Percentiles rank a stretch among this genome's conserved stretches.
These are phyloP conservation scores for Latrodectus hesperus DNA, from an alignment of 2,888 invertebrate species.

Conservation along the genomic window DNA sequence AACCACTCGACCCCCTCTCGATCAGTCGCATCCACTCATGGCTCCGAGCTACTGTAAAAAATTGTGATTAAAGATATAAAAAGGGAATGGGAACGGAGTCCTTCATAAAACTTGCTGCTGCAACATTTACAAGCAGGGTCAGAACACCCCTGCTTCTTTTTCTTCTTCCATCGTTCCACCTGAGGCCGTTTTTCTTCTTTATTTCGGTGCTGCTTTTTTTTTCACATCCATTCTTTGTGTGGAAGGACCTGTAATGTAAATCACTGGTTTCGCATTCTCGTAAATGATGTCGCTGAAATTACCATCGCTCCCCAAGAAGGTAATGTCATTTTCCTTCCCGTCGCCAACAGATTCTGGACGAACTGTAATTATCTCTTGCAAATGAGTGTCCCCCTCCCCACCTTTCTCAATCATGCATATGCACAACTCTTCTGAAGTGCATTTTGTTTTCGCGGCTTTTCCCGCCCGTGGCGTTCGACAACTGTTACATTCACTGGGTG, in stretches of 20 bases:
- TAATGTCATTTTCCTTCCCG: not conserved
- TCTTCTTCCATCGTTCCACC: not conserved
- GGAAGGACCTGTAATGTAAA: constrained; percentile 40
- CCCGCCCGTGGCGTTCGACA: too few species aligned
- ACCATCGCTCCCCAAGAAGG: not conserved
- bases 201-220: not conserved
- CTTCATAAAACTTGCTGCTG: not conserved
- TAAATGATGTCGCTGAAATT: constrained; percentile 32
- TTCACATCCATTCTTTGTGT: not conserved
- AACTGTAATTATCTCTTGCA: constrained; percentile 27
- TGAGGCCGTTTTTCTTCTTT: not conserved
- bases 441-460: too few species aligned
- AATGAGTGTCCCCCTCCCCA: not conserved
- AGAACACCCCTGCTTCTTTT: not conserved
- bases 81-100: too few species aligned
- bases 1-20: too few species aligned
- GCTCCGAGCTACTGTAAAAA: too few species aligned
- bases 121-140: too few species aligned
- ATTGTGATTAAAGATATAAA: too few species aligned
- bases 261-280: constrained; percentile 30
- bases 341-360: not conserved
- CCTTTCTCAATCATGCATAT: not conserved
- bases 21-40: too few species aligned
- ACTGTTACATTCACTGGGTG: too few species aligned
- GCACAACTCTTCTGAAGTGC: too few species aligned